A percentile compares a stretch with the other conserved stretches of the same genome.
phyloP scores from a whole-genome alignment of 2,888 invertebrate species.

The Plebejus argus region DNA sequence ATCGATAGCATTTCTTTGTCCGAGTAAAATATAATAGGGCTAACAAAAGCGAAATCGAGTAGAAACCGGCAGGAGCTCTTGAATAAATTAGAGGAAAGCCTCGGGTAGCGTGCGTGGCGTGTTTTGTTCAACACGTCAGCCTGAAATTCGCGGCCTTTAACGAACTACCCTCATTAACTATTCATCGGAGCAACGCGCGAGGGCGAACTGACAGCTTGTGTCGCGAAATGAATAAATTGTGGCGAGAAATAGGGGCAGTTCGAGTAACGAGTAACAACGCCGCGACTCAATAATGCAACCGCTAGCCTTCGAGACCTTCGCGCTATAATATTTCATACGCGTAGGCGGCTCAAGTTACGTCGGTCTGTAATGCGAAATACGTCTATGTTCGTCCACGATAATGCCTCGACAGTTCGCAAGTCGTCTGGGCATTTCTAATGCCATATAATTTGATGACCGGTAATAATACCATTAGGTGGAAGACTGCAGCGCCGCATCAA shows the following conservation, averaged over 20 bases:
- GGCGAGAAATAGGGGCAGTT: conserved; percentile 78
- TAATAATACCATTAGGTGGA: conserved; percentile 38
- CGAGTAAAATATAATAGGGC: conserved; percentile 18
- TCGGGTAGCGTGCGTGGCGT: conserved; percentile 59
- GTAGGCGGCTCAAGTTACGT: conserved; percentile 48
- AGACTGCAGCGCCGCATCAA: not conserved
- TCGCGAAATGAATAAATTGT: conserved; percentile 80
- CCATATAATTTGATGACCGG: conserved; percentile 46
- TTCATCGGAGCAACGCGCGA: conserved; percentile 71
- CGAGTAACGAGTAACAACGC: conserved; percentile 69
- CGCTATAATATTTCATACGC: conserved; percentile 34
- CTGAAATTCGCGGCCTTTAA: conserved; percentile 76
- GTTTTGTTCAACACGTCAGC: conserved; percentile 67
- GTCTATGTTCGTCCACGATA: conserved; percentile 69
- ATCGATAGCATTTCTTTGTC: conserved; percentile 5
- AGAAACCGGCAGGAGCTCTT: conserved; percentile 10
- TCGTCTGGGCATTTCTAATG: conserved; percentile 52
- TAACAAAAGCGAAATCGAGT: conserved; percentile 6
- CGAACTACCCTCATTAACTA: conserved; percentile 68
- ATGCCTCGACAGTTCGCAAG: conserved; percentile 72
- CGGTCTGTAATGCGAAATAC: conserved; percentile 63
- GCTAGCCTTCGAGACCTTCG: conserved; percentile 46
- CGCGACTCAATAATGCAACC: conserved; percentile 70
- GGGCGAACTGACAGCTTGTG: conserved; percentile 74
- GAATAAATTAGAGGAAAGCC: conserved; percentile 39